Percentiles rank a stretch among this genome's conserved stretches.
phyloP scores from a whole-genome alignment of 1,140 invertebrate genomes.

The Trachelipus rathkii region DNA sequence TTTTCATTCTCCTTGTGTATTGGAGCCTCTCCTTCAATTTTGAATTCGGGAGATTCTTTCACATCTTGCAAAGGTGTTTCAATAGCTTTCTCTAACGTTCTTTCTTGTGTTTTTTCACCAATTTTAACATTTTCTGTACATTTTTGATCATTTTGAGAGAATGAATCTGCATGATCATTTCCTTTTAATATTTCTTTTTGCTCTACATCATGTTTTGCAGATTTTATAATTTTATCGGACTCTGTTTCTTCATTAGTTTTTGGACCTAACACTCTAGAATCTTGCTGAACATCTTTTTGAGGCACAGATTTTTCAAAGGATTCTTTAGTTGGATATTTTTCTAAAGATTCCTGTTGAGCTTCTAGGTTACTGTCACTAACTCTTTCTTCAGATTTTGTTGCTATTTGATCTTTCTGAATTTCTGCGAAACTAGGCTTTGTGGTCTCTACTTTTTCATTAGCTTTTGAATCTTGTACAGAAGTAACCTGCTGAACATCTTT shows the following conservation, averaged over 20 bases:
- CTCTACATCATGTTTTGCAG: too few relatives aligned
- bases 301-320: too few relatives aligned
- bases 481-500: too few relatives aligned
- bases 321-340: too few relatives aligned
- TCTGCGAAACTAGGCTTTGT: neutral
- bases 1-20: neutral
- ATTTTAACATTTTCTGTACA: too few relatives aligned
- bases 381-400: slow-evolving; percentile 8
- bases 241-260: neutral
- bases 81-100: neutral
- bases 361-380: neutral
- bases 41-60: too few relatives aligned
- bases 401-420: neutral
- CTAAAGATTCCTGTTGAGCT: too few relatives aligned
- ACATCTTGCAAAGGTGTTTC: too few relatives aligned
- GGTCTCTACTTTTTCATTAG: neutral
- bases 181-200: neutral
- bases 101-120: neutral
- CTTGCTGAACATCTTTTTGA: too few relatives aligned
- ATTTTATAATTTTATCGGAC: neutral
- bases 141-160: too few relatives aligned
- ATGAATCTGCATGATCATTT: neutral
- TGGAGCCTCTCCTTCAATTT: neutral
- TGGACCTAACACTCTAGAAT: neutral
- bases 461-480: neutral